Evolutionary conservation across 2,113 vertebrate genomes (phyloP).

Genomic region (Suncus etruscus): DNA sequence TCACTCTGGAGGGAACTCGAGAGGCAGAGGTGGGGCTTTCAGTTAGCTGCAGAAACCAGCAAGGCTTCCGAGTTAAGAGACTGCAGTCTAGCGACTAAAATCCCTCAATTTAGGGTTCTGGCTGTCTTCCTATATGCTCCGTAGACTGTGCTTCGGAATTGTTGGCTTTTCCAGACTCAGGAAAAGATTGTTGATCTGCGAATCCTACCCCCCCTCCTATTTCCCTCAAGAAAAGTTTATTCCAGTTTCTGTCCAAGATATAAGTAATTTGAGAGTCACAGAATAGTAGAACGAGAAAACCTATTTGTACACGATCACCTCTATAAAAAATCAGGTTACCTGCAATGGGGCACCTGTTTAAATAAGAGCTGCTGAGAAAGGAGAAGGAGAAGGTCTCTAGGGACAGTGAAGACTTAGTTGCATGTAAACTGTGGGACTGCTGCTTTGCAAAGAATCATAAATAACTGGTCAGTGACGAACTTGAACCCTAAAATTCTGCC

Average conservation of each 20-base stretch:
- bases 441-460: not conserved
- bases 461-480: not conserved
- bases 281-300: not conserved
- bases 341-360: too few relatives aligned
- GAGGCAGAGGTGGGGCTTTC: not conserved
- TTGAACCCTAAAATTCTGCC: not conserved
- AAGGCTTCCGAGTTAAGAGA: not conserved
- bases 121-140: too few relatives aligned
- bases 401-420: not conserved
- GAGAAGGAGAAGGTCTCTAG: not conserved
- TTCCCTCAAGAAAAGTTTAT: slow-evolving; percentile 29
- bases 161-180: rapidly evolving
- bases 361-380: not conserved
- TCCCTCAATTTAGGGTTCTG: too few relatives aligned
- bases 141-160: not conserved
- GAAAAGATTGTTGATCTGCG: not conserved
- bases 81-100: rapidly evolving
- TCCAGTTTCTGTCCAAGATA: not conserved
- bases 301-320: too few relatives aligned
- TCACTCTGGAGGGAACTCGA: rapidly evolving
- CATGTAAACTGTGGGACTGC: not conserved
- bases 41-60: not conserved
- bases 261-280: not conserved
- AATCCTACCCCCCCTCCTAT: too few relatives aligned
- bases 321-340: not conserved